Conservation (phyloP, 2,113 vertebrate genomes). For the Hippocampus mohnikei region DNA sequence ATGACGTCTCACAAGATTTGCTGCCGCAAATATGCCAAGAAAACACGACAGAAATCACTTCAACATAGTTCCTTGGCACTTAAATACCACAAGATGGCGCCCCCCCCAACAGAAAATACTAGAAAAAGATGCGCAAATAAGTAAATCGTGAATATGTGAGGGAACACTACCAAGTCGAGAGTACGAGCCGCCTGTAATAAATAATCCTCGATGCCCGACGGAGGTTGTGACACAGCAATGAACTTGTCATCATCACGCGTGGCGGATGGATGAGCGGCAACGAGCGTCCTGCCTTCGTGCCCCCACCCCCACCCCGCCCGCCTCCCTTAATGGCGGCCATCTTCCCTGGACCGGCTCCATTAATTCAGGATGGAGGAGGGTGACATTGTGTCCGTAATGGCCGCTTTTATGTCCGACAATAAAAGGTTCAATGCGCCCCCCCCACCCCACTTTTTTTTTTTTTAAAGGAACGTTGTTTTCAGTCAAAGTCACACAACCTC, state of each 20-base stretch:
- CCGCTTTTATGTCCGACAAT: conserved; percentile 40
- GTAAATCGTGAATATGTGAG: neutral
- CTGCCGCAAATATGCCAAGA: neutral
- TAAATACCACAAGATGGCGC: no score
- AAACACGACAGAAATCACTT: neutral
- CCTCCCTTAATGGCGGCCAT: conserved; percentile 45
- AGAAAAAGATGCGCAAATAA: neutral
- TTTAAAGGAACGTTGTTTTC: neutral
- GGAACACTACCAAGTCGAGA: neutral
- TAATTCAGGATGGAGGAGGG: conserved; percentile 33
- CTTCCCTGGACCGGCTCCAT: conserved; percentile 49
- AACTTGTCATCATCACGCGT: conserved; percentile 66
- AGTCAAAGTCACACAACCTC: neutral
- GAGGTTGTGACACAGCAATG: conserved; percentile 63
- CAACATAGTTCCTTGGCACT: neutral
- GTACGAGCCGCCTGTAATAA: neutral
- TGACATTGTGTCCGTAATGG: conserved; percentile 50
- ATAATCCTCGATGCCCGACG: conserved; percentile 40
- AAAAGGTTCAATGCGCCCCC: neutral
- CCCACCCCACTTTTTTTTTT: neutral
- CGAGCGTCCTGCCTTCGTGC: conserved; percentile 33
- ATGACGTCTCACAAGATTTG: no score
- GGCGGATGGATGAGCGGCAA: conserved; percentile 49
- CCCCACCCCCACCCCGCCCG: neutral
- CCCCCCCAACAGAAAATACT: neutral